Base-by-base conservation (phyloP, 2,797 vertebrate genomes). In the Urocyon cinereoargenteus region DNA sequence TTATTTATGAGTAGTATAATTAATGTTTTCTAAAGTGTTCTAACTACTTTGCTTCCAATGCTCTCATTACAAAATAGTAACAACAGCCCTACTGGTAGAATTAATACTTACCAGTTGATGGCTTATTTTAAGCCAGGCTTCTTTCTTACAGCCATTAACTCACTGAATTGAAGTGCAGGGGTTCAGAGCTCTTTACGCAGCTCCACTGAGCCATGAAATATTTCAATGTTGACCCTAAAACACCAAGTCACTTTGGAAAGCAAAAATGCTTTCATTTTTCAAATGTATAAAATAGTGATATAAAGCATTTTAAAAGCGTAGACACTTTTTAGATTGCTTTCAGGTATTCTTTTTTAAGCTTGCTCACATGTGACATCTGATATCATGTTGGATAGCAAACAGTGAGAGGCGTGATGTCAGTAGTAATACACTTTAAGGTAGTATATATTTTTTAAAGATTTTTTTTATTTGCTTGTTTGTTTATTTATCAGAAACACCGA, bases 21-120 rank as follows among this genome's bases (percentile, higher is more conserved):
- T 86, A 91, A 57, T 84, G 55, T 45, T 96, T 92, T 84, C 18
- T 94, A 82, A 94, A 45, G 40, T 79, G 19, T 77, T 95, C n/a
- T 95, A 73, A 95, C 81, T 68, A 53, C 49, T 79, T 94, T 77
- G 75, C 83, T 96, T 92, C n/a, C 24, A 73, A 28, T 91, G 70
- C 14, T 86, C 84, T 96, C 57, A 91, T 93, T 88, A 90, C 16
- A 78, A 14, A 78, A 22, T 36, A 92, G 34, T 40, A 92, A 70
- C 28, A 83, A 66, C n/a, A 55, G 12, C 40, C n/a, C 28, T 83
- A 88, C 24, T 4, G 90, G 61, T 93, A 90, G 96, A 90, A 95
- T 79, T 88, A 84, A 75, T 75, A 90, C 45, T 55, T 73, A 86
- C 36, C 15, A 31, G 24, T 55, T 40, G 75, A 82, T 64, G 61